phyloP scores from a whole-genome alignment of 2,797 vertebrate genomes.

The Neosilurus hyrtlii region DNA sequence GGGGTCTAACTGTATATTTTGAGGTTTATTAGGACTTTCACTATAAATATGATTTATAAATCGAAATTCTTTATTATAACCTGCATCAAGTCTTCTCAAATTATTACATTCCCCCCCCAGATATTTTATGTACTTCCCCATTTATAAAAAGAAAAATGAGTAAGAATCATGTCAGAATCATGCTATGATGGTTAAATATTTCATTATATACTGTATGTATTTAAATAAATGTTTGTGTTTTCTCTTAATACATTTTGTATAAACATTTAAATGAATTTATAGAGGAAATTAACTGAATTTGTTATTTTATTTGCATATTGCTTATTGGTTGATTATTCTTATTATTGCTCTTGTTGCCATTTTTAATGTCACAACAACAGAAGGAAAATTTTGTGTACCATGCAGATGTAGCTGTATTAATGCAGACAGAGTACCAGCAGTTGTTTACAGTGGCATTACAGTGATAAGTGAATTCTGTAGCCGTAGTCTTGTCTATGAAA shows the following conservation, averaged over 20 bases:
- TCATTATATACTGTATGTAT: neutral
- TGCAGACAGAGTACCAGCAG: constrained; percentile 38
- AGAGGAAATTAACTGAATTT: neutral
- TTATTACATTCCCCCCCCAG: too few species aligned
- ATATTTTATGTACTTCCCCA: neutral
- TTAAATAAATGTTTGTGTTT: neutral
- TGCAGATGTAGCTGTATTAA: constrained; percentile 28
- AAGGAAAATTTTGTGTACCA: constrained; percentile 18
- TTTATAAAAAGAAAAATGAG: neutral
- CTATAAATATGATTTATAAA: neutral
- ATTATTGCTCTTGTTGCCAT: neutral
- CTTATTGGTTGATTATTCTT: neutral
- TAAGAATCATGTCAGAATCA: neutral
- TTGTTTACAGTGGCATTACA: constrained; percentile 40
- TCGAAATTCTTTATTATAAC: neutral
- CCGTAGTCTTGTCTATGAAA: constrained; percentile 52
- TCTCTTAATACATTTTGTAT: neutral
- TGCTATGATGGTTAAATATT: neutral
- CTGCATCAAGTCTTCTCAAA: too few species aligned
- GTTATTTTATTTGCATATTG: neutral
- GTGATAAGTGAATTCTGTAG: constrained; percentile 43
- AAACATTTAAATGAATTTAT: neutral
- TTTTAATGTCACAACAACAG: constrained; percentile 18
- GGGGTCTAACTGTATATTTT: neutral
- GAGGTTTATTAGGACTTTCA: neutral